These are phyloP conservation scores for Platycheirus rosarum DNA, from an alignment of 2,888 invertebrate species.

Conservation along the genomic window DNA sequence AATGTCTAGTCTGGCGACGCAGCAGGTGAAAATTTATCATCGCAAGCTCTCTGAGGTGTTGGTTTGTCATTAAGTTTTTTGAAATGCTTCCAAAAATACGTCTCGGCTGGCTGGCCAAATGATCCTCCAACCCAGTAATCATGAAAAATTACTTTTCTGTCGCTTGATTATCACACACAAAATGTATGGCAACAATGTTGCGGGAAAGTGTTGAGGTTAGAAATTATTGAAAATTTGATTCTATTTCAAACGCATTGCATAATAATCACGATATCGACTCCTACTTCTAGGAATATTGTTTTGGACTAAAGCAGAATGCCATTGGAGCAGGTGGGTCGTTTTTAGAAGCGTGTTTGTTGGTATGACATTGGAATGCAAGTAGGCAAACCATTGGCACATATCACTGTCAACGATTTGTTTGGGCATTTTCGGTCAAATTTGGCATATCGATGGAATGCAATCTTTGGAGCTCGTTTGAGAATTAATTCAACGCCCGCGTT, in stretches of 20 bases:
- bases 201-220: conserved; percentile 1
- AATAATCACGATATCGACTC: conserved; percentile 27
- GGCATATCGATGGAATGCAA: conserved; percentile 56
- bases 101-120: background rate
- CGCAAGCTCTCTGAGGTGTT: conserved; percentile 13
- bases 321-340: conserved; percentile 44
- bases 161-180: conserved; percentile 21
- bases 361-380: conserved; percentile 23
- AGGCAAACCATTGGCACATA: conserved; percentile 6
- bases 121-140: conserved; percentile 27
- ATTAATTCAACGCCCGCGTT: conserved; percentile 59
- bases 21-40: conserved; percentile 44
- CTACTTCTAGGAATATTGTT: conserved; percentile 20
- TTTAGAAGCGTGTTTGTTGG: background rate
- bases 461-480: conserved; percentile 56
- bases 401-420: conserved; percentile 53
- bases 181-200: conserved; percentile 25
- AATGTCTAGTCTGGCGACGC: conserved; percentile 4
- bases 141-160: conserved; percentile 26
- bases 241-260: conserved; percentile 13
- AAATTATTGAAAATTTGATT: background rate
- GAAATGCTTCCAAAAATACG: conserved; percentile 55
- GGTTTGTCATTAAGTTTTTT: conserved; percentile 46
- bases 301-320: background rate
- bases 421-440: conserved; percentile 53